A percentile compares a stretch with the other conserved stretches of the same genome.
phyloP scores from a whole-genome alignment of 1,140 invertebrate species.

The Nasonia longicornis region DNA sequence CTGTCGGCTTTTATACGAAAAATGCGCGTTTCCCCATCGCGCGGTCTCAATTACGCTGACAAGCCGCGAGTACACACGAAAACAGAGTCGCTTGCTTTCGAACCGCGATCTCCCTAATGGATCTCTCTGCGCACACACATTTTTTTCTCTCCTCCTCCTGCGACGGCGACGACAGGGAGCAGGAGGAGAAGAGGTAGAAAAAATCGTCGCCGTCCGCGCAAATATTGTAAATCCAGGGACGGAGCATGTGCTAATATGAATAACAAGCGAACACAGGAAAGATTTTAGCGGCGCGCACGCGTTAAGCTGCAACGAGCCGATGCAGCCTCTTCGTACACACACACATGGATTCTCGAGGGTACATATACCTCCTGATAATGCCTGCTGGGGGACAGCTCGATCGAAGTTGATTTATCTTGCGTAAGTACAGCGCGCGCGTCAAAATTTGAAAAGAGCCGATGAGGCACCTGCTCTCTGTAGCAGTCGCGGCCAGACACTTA shows the following conservation, averaged over 20 bases:
- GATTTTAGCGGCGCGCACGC: slow-evolving; percentile 58
- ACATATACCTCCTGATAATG: not conserved
- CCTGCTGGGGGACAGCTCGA: not conserved
- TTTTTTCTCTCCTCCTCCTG: slow-evolving; percentile 2
- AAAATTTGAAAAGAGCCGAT: not conserved
- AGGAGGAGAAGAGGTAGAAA: slow-evolving; percentile 6
- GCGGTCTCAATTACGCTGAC: not conserved
- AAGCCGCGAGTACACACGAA: not conserved
- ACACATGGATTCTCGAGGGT: not conserved
- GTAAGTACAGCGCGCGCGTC: not conserved
- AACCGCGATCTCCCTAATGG: not conserved
- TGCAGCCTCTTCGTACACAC: too few relatives aligned
- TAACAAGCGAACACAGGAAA: slow-evolving; percentile 64
- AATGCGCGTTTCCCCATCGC: not conserved
- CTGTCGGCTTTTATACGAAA: not conserved
- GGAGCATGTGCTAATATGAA: slow-evolving; percentile 63
- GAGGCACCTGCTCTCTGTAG: not conserved
- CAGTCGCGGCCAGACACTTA: too few relatives aligned
- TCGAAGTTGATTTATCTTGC: not conserved
- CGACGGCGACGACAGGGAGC: not conserved
- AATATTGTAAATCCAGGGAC: slow-evolving; percentile 57
- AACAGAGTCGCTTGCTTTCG: not conserved
- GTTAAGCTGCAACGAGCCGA: slow-evolving; percentile 9
- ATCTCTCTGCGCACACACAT: not conserved
- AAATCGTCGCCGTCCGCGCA: slow-evolving; percentile 47